Conservation (phyloP, 1,140 invertebrate genomes). For the Pomacea maculata region DNA sequence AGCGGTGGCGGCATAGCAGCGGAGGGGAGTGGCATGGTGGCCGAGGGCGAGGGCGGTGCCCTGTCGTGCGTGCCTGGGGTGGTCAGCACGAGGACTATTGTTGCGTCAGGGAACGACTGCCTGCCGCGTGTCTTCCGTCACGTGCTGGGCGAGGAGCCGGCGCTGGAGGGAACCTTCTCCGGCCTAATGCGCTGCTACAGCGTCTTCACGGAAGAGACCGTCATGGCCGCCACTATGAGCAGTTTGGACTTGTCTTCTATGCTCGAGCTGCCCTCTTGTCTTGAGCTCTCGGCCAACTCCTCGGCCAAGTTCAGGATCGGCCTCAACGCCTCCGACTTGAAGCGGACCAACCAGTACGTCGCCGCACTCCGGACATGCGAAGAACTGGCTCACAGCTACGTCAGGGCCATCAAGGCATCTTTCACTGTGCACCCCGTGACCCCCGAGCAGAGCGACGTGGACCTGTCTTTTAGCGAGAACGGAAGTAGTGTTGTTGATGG, state of each 20-base stretch:
- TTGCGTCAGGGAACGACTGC: constrained; percentile 16
- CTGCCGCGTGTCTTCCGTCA: constrained; percentile 26
- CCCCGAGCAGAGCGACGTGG: neutral
- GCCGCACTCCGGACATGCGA: constrained; percentile 22
- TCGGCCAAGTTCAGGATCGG: constrained; percentile 23
- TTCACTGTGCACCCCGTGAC: constrained; percentile 29
- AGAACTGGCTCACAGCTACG: constrained; percentile 12
- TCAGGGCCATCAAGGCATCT: constrained; percentile 25
- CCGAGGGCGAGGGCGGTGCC: neutral
- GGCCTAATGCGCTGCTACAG: constrained; percentile 28
- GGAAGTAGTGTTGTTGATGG: neutral
- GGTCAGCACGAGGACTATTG: constrained; percentile 6
- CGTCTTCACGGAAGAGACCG: constrained; percentile 31
- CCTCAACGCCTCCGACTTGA: constrained; percentile 26
- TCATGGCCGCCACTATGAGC: constrained; percentile 27
- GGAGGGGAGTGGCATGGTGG: neutral
- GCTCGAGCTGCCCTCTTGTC: constrained; percentile 12
- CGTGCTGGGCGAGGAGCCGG: constrained; percentile 23
- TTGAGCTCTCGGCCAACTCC: constrained; percentile 31
- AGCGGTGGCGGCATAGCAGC: too few relatives aligned
- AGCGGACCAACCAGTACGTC: constrained; percentile 26
- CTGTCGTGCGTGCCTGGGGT: neutral
- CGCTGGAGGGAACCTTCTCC: constrained; percentile 24
- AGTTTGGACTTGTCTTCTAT: neutral
- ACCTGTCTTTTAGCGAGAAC: constrained; percentile 10